Conservation (phyloP, 2,797 vertebrate genomes). For the Lagodon rhomboides region DNA sequence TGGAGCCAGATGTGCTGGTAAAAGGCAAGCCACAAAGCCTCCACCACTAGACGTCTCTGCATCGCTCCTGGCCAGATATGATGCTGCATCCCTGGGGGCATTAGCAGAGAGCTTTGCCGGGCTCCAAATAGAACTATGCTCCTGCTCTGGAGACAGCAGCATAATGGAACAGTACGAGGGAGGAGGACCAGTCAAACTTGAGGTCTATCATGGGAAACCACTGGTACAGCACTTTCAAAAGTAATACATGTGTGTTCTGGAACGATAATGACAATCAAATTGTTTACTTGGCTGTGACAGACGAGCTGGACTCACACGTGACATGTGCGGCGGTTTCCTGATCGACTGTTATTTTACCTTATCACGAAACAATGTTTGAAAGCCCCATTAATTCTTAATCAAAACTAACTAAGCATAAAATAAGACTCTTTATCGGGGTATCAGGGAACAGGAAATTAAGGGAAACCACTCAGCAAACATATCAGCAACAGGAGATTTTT, state of each 20-base stretch:
- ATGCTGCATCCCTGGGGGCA: conserved; percentile 80
- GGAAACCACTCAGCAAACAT: conserved; percentile 47
- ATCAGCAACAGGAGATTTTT: conserved; percentile 54
- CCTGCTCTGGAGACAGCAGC: conserved; percentile 77
- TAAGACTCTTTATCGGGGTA: conserved; percentile 60
- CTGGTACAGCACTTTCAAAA: conserved; percentile 60
- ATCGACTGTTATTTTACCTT: conserved; percentile 45
- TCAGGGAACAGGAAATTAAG: conserved; percentile 61
- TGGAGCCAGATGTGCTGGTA: conserved; percentile 82
- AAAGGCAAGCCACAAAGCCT: conserved; percentile 82
- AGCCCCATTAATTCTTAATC: conserved; percentile 65
- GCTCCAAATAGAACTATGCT: conserved; percentile 82
- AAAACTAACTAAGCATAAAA: conserved; percentile 68
- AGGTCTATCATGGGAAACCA: conserved; percentile 67
- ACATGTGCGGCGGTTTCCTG: conserved; percentile 19
- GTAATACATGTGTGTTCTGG: conserved; percentile 55
- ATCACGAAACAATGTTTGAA: conserved; percentile 39
- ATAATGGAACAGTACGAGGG: conserved; percentile 73
- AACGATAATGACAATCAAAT: conserved; percentile 57
- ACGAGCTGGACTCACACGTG: conserved; percentile 11
- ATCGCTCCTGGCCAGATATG: conserved; percentile 83
- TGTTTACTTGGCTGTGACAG: conserved; percentile 40
- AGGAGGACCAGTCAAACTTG: conserved; percentile 73
- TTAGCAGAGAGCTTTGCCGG: conserved; percentile 81
- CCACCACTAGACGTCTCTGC: conserved; percentile 82